Evolutionary conservation across 2,113 vertebrate genomes (phyloP), one percentile per base, ranked within the genome.

Genomic region (Indicator indicator): DNA sequence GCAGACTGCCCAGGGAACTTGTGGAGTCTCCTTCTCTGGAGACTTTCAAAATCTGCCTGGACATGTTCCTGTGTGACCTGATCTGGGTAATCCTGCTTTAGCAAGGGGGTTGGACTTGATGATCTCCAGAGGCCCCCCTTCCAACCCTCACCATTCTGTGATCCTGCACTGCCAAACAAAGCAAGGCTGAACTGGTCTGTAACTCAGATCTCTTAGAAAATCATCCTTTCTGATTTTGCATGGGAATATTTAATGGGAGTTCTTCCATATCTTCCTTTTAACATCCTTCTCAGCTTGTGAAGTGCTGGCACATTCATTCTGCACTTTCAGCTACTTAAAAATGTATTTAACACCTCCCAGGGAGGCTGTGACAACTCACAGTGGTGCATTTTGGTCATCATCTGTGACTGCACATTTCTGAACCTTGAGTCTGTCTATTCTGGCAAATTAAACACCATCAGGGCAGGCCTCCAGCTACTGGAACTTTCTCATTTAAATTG

Each of bases 401-500:
- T 19, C 36, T 80, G 9, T 70, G 55, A 73, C 54, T 38, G n/a
- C 3, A 62, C 10, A 8, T 44, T 82, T 88, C 27, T 67, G 64
- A 93, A 73, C 23, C 26, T 76, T 26, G 82, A 36, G 19, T 38
- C 12, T 59, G 4, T 24, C 33, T 69, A 4, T 81, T 87, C 40
- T 65, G n/a, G 50, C 1, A 85, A 56, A 83, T 83, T 54, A 79
- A 94, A 89, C 32, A 30, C 40, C 24, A 75, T 46, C 38, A 87
- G 36, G 65, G 36, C 63, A 80, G 69, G 30, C 55, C 27, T 88
- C n/a, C 20, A 88, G 36, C 36, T 83, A 54, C 76, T 59, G 20
- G 44, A 94, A 73, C 56, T 40, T 90, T 70, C 52, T 59, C 4
- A 77, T 81, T 88, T 83, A 70, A 90, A 69, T 50, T 70, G n/a